A percentile compares a stretch with the other conserved stretches of the same genome.
These are phyloP conservation scores for Contarinia nasturtii DNA, from an alignment of 1,140 invertebrate genomes.

Conservation along the genomic window DNA sequence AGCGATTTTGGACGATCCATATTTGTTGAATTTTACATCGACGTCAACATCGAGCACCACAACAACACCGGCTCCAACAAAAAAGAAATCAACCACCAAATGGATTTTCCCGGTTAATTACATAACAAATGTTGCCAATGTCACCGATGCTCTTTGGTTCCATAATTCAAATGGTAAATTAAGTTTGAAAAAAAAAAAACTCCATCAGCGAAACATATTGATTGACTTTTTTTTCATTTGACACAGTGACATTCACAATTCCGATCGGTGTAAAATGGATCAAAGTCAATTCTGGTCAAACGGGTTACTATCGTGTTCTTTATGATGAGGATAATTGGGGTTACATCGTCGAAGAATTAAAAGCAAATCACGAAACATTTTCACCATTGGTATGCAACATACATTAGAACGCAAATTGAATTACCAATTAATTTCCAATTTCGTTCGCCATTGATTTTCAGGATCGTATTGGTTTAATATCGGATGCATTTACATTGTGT, in stretches of 20 bases:
- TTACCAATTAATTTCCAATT: not conserved
- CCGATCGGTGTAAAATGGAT: conserved; percentile 48
- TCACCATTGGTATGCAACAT: conserved; percentile 25
- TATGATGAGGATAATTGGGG: conserved; percentile 66
- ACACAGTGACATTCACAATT: conserved; percentile 43
- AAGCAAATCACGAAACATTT: conserved; percentile 44
- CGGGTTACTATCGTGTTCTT: conserved; percentile 71
- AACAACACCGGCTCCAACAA: conserved; percentile 13
- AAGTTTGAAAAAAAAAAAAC: not conserved
- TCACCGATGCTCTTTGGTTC: conserved; percentile 20
- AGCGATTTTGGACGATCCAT: conserved; percentile 22
- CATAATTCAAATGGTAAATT: conserved; percentile 3
- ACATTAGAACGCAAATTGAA: conserved; percentile 5
- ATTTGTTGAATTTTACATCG: conserved; percentile 19
- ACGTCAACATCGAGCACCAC: conserved; percentile 14
- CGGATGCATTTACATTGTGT: conserved; percentile 54
- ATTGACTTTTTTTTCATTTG: conserved; percentile 7
- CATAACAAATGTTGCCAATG: conserved; percentile 20
- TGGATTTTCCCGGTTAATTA: conserved; percentile 23
- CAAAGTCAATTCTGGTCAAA: conserved; percentile 72
- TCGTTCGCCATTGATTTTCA: conserved; percentile 9
- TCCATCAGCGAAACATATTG: not conserved
- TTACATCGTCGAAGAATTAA: conserved; percentile 44
- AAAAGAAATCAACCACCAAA: conserved; percentile 12
- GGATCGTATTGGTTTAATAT: conserved; percentile 50